phyloP scores from a whole-genome alignment of 2,113 vertebrate species.

The Tragulus kanchil region DNA sequence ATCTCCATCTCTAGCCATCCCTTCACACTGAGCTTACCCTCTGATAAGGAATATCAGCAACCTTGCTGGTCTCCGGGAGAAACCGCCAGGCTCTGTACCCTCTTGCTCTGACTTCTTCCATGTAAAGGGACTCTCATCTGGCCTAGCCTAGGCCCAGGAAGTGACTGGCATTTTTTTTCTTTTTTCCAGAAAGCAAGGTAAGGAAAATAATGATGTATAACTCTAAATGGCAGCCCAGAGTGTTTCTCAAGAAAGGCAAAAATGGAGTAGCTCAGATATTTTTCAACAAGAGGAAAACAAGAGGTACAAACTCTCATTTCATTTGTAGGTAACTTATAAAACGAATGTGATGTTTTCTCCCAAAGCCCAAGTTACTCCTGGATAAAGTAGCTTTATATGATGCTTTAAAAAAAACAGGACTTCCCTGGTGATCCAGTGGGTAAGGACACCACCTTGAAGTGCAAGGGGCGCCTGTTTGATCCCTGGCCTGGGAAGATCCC shows the following conservation, averaged over 20 bases:
- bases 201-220: background rate
- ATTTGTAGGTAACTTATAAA: constrained; percentile 10
- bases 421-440: too few species aligned
- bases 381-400: constrained; percentile 55
- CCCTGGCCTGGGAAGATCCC: too few species aligned
- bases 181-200: background rate
- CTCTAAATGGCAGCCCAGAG: background rate
- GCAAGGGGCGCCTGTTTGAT: too few species aligned
- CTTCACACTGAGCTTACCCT: background rate
- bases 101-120: background rate
- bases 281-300: background rate
- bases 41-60: background rate
- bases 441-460: too few species aligned
- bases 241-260: constrained; percentile 23
- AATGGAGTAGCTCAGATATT: background rate
- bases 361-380: constrained; percentile 9
- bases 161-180: background rate
- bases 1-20: constrained; percentile 2
- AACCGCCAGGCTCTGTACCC: background rate
- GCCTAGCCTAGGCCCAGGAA: background rate
- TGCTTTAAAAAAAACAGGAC: background rate
- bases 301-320: constrained; percentile 11
- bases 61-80: background rate
- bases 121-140: background rate
- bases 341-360: background rate